Conservation (phyloP, 2,113 vertebrate genomes). For the human (Homo sapiens) region GRCh38 chr11:4718501-4719000, state of each 20-base stretch:
- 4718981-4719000: constrained; percentile 56
- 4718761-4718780: not conserved
- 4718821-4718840: not conserved
- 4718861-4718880: constrained; percentile 53
- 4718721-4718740: constrained; percentile 48
- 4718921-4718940: constrained; percentile 73
- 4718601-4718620: not conserved
- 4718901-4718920: constrained; percentile 65
- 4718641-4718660: constrained; percentile 42
- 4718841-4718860: constrained; percentile 20
- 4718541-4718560: not conserved
- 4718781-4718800: constrained; percentile 6
- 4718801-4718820: constrained; percentile 52
- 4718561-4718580: not conserved
- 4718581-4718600: not conserved
- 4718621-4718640: constrained; percentile 7
- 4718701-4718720: constrained; percentile 13
- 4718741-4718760: constrained; percentile 40
- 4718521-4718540: not conserved
- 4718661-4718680: constrained; percentile 45
- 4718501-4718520: not conserved
- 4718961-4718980: constrained; percentile 65
- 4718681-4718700: constrained; percentile 9
- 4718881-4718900: constrained; percentile 51
- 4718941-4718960: constrained; percentile 51